Evolutionary conservation across 2,888 invertebrate species (phyloP), one percentile per base, ranked within the genome.

Genomic region (Stenotaenia linearis): DNA sequence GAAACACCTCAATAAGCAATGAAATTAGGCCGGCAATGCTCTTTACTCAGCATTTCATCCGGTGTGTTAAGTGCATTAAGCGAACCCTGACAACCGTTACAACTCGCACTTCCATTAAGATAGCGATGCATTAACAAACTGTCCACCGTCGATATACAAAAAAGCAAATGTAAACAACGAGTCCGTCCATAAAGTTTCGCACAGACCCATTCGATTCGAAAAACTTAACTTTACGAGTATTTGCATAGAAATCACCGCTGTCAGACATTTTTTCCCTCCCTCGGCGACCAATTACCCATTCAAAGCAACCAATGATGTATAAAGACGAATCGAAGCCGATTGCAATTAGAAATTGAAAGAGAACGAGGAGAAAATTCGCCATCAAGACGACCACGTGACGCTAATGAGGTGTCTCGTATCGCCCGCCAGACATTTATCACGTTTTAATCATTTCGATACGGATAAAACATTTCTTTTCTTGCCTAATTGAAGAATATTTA

Each of bases 11-110:
- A 61, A 69, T 25, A 28, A 69, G 69, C 69, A 69, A 69, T 69
- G 69, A 69, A 69, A 69, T 69, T 69, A 69, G 28, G 12, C 50
- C 50, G 21, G n/a, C 69, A 28, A 15, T 69, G 69, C 12, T 69
- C 69, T 25, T 28, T 25, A 69, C 69, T 69, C 69, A 69, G 69
- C 69, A 69, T 69, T 69, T 69, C 69, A 69, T 69, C 69, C 69
- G 15, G 69, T 69, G 45, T 15, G 69, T 69, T 69, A 69, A 69
- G 69, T 69, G 69, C 69, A 69, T 69, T 56, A 56, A 56, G 23
- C 21, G 56, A 56, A 56, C 23, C 56, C 9, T n/a, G 56, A 56
- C 56, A 56, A 56, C 56, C n/a, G n/a, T n/a, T 45, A 45, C 45
- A 45, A 45, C 45, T 69, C 28, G 25, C 69, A 69, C 69, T 69